phyloP scores from a whole-genome alignment of 1,140 invertebrate genomes.

The Anadara kagoshimensis region DNA sequence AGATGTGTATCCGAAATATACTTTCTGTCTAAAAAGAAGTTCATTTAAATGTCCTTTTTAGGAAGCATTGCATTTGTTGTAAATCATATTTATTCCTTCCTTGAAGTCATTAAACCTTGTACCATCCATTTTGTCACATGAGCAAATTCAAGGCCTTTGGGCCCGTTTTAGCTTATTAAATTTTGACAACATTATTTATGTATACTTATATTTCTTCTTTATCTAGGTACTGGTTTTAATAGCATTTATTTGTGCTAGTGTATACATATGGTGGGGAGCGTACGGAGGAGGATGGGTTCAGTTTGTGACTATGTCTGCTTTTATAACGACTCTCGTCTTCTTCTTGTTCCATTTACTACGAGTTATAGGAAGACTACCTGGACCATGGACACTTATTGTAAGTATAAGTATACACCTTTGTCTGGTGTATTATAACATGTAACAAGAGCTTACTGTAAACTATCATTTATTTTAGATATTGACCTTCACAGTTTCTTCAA shows the following conservation, averaged over 20 bases:
- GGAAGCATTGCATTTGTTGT: too few species aligned
- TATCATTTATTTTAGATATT: too few species aligned
- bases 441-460: not conserved
- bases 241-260: constrained; percentile 88
- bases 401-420: constrained; percentile 66
- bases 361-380: constrained; percentile 85
- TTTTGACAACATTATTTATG: too few species aligned
- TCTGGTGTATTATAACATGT: not conserved
- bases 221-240: constrained; percentile 86
- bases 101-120: too few species aligned
- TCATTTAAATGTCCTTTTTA: too few species aligned
- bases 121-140: too few species aligned
- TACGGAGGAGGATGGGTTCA: constrained; percentile 80
- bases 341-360: constrained; percentile 89
- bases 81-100: too few species aligned
- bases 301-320: constrained; percentile 88
- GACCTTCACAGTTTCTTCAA: too few species aligned
- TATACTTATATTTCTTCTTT: constrained; percentile 62
- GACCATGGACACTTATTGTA: constrained; percentile 89
- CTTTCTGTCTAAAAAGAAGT: too few species aligned
- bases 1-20: too few species aligned
- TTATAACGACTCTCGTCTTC: constrained; percentile 88
- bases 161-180: too few species aligned
- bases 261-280: constrained; percentile 71
- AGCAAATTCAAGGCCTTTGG: too few species aligned